These are phyloP conservation scores for Potorous gilbertii DNA, from an alignment of 2,797 vertebrate species.

Conservation along the genomic window DNA sequence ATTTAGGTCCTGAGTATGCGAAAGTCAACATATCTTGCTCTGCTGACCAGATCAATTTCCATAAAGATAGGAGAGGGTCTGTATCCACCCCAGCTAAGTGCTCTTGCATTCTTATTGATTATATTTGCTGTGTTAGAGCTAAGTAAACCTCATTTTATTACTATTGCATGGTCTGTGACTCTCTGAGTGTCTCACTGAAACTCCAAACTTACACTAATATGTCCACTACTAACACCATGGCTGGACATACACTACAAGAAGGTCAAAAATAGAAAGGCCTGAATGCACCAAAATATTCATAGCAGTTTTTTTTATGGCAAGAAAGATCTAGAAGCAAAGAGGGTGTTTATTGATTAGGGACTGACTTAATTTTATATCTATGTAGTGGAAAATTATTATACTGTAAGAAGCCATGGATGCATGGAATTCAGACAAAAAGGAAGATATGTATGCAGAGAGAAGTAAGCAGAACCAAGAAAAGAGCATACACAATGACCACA, in stretches of 20 bases:
- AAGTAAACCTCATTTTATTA: background rate
- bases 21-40: background rate
- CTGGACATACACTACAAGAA: background rate
- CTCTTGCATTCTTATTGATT: background rate
- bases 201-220: background rate
- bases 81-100: background rate
- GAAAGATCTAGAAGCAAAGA: background rate
- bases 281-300: background rate
- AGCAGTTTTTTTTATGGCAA: background rate
- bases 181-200: background rate
- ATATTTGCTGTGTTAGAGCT: background rate
- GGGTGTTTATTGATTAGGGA: background rate
- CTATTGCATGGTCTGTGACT: background rate
- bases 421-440: background rate
- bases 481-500: background rate
- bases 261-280: background rate
- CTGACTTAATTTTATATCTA: background rate
- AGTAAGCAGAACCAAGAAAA: background rate
- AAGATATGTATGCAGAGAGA: background rate
- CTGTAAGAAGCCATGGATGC: background rate
- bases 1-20: background rate
- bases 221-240: background rate
- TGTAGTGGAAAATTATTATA: background rate
- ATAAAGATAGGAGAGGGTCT: background rate
- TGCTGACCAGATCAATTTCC: background rate